Evolutionary conservation across 2,113 vertebrate genomes (phyloP).

Genomic region (Dasyornis broadbenti): DNA sequence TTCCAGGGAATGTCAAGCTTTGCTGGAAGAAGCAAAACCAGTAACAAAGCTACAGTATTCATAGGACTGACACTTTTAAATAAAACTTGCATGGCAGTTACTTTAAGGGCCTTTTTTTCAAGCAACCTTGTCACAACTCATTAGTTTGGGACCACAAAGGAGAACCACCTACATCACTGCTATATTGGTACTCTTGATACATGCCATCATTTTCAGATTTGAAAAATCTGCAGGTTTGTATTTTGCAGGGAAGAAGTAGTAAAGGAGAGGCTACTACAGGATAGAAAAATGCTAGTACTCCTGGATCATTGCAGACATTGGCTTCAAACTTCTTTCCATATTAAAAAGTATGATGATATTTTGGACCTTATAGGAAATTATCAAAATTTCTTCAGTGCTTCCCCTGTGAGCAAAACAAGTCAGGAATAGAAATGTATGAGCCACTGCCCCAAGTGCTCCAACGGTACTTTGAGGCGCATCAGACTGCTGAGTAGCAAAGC

Average conservation of each 20-base stretch:
- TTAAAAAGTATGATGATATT: neutral
- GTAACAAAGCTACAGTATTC: neutral
- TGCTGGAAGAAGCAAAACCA: neutral
- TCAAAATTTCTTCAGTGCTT: neutral
- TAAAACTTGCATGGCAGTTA: neutral
- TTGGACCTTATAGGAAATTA: neutral
- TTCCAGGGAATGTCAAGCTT: neutral
- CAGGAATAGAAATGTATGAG: neutral
- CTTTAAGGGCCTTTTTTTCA: neutral
- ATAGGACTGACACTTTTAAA: neutral
- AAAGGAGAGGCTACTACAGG: neutral
- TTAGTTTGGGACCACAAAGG: neutral
- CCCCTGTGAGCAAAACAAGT: neutral
- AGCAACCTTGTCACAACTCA: neutral
- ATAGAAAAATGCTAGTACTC: neutral
- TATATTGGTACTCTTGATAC: rapidly evolving
- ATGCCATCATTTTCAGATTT: neutral
- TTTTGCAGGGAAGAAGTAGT: neutral
- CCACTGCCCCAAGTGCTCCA: neutral
- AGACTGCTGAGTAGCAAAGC: neutral
- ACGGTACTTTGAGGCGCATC: neutral
- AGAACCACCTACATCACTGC: neutral
- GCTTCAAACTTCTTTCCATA: neutral
- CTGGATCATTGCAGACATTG: neutral
- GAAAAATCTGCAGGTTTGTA: neutral